Conservation (phyloP, 2,888 invertebrate genomes). For the Ormyrus pomaceus region DNA sequence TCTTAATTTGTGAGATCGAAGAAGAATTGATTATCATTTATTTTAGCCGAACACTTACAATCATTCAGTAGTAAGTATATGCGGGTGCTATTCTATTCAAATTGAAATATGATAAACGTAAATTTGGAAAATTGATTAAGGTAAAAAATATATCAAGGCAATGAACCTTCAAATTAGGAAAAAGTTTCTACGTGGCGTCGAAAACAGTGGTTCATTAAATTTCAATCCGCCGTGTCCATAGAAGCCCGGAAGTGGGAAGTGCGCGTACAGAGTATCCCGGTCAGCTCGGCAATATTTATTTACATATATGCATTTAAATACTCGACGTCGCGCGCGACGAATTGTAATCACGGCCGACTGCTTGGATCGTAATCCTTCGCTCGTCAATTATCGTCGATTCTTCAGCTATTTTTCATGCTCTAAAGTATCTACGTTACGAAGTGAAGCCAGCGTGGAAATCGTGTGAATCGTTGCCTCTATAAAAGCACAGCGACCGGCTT, state of each 20-base stretch:
- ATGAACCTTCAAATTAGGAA: not conserved
- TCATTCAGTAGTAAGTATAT: no score
- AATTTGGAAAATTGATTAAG: no score
- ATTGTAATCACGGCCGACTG: constrained; percentile 41
- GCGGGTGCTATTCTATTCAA: no score
- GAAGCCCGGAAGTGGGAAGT: constrained; percentile 23
- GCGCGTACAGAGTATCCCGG: not conserved
- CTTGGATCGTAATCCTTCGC: not conserved
- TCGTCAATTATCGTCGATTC: not conserved
- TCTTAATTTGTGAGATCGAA: no score
- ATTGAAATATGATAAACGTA: no score
- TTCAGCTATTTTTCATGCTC: not conserved
- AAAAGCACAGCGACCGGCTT: not conserved
- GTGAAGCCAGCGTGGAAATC: no score
- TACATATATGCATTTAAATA: constrained; percentile 17
- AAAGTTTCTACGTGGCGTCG: constrained; percentile 8
- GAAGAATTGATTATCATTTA: no score
- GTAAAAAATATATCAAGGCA: no score
- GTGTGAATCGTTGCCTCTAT: not conserved
- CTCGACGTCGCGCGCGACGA: not conserved
- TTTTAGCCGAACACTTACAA: no score
- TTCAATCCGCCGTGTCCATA: not conserved
- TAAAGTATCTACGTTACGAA: no score
- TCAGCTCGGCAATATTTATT: not conserved
- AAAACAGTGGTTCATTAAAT: constrained; percentile 25